A percentile compares a stretch with the other conserved stretches of the same genome.
These are phyloP conservation scores for Akabosia matsudoensis DNA, from an alignment of 1,140 invertebrate genomes.

Conservation along the genomic window DNA sequence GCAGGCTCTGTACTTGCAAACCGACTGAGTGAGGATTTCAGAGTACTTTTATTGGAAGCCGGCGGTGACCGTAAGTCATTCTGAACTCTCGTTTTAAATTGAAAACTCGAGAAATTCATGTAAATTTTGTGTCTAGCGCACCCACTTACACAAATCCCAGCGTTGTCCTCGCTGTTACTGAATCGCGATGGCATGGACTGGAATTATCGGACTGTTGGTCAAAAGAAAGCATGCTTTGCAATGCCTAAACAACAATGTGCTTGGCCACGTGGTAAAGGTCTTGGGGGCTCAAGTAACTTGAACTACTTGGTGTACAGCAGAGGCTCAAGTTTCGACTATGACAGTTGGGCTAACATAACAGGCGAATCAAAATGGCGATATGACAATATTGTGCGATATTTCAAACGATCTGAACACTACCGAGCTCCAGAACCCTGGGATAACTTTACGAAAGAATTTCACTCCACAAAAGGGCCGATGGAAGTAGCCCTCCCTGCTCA, in stretches of 20 bases:
- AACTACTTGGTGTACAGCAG: constrained; percentile 70
- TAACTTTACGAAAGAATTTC: constrained; percentile 29
- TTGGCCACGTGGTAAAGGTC: constrained; percentile 70
- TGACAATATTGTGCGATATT: constrained; percentile 69
- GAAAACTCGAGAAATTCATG: constrained; percentile 52
- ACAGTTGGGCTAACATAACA: constrained; percentile 74
- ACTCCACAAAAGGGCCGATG: constrained; percentile 29
- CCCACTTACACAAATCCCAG: constrained; percentile 23
- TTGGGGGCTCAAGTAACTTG: constrained; percentile 59
- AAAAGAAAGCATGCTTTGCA: constrained; percentile 40
- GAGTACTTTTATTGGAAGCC: constrained; percentile 54
- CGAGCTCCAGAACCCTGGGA: constrained; percentile 25
- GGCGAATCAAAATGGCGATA: constrained; percentile 89
- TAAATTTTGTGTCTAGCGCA: constrained; percentile 59
- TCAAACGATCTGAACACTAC: constrained; percentile 59
- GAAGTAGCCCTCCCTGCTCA: constrained; percentile 17
- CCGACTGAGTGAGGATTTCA: constrained; percentile 10
- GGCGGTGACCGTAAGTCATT: constrained; percentile 49
- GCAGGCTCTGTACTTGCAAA: constrained; percentile 4
- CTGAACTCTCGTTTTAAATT: background rate
- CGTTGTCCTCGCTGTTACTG: constrained; percentile 49
- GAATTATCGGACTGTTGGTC: constrained; percentile 54
- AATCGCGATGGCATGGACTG: constrained; percentile 60
- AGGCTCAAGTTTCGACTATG: constrained; percentile 74
- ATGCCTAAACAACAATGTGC: constrained; percentile 53